Evolutionary conservation across 2,888 invertebrate genomes (phyloP).

Genomic region (Phyto melanocephala): DNA sequence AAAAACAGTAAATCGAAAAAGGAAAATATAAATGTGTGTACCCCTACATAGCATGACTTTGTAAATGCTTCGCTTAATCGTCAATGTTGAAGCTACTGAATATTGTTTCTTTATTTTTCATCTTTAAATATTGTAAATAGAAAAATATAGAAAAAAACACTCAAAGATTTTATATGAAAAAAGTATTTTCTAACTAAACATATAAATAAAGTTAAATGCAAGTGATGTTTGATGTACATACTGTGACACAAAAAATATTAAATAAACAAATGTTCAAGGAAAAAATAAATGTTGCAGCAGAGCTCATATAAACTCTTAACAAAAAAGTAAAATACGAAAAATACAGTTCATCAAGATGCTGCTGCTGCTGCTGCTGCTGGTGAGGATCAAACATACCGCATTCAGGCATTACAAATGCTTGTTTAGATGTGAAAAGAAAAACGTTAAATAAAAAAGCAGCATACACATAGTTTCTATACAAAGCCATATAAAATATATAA

Average conservation of each 20-base stretch:
- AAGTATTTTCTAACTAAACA: not conserved
- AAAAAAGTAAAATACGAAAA: not conserved
- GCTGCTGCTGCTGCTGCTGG: constrained; percentile 7
- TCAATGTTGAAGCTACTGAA: constrained; percentile 51
- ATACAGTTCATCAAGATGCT: constrained; percentile 19
- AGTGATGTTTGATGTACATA: not conserved
- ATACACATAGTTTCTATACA: not conserved
- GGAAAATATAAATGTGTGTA: constrained; percentile 32
- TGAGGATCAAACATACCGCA: constrained; percentile 41
- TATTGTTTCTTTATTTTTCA: not conserved
- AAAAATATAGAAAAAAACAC: constrained; percentile 5
- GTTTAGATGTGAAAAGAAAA: constrained; percentile 31
- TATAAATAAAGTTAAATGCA: not conserved
- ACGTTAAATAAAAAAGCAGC: constrained; percentile 19
- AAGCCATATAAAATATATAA: not conserved
- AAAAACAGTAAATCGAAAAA: not conserved
- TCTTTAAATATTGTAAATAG: constrained; percentile 13
- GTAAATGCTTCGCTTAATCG: constrained; percentile 45
- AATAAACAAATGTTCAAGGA: not conserved
- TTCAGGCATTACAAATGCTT: constrained; percentile 52
- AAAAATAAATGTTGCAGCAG: constrained; percentile 4
- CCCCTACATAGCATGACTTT: constrained; percentile 25
- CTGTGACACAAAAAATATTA: not conserved
- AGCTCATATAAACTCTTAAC: not conserved
- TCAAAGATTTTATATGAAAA: not conserved